Base-by-base conservation (phyloP, 2,113 vertebrate species). In the Platysternon megacephalum region DNA sequence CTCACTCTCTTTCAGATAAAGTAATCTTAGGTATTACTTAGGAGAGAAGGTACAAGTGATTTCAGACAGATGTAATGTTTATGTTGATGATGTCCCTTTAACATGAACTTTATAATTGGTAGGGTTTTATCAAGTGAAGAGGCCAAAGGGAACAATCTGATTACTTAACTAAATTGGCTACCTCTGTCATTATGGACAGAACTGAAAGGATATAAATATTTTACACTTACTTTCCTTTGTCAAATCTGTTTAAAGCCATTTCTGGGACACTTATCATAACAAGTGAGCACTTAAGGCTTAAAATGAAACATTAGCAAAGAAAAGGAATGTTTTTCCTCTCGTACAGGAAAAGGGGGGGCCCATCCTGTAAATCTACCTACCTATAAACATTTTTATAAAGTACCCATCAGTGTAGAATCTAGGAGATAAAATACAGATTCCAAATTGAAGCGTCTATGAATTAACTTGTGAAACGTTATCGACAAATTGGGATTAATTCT, bases 11-110 rank as follows among this genome's bases (percentile, higher is more conserved):
- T 61, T 61, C 32, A 82, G 9, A 26, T 76, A 19, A 0, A 85
- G 26, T n/a, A 86, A 79, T n/a, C 32, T 85, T 81, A 39, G 85
- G 14, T 89, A 13, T 84, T 86, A 89, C 78, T 86, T 82, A 32
- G 74, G 91, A 79, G 29, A 13, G 29, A 61, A 58, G 56, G 29
- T 61, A 35, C 29, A 61, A 61, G 58, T 16, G 32, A 61, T 35
- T 61, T 61, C 29, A 89, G 5, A 9, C 11, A 91, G 79, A 93
- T 52, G 0, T 0, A 1, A 0, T 79, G 28, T 29, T 29, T 79
- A 26, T 68, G n/a, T 84, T 82, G 56, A 9, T 0, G 2, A 2
- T 76, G 3, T 35, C 32, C 87, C 88, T 17, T 87, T 46, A 17
- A 24, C 29, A 46, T 3, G 82, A 44, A 9, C n/a, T 32, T 35